phyloP scores from a whole-genome alignment of 2,113 vertebrate species.

The Pseudopodoces humilis region DNA sequence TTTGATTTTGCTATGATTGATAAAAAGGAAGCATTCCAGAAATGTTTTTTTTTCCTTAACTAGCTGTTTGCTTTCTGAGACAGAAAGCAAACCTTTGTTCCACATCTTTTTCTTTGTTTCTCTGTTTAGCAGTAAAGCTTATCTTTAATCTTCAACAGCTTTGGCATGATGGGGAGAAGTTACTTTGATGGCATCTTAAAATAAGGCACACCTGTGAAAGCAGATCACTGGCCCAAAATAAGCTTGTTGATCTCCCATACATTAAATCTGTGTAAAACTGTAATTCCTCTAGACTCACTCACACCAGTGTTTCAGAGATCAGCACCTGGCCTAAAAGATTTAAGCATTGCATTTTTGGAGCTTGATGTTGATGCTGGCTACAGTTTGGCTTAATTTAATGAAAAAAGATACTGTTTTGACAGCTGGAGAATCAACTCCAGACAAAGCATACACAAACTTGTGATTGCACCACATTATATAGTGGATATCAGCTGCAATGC shows the following conservation, averaged over 20 bases:
- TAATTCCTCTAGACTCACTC: neutral
- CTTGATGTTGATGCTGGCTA: conserved; percentile 28
- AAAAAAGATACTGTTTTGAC: conserved; percentile 34
- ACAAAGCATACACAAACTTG: neutral
- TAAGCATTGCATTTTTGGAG: neutral
- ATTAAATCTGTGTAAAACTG: neutral
- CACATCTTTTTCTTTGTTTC: neutral
- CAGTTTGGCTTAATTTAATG: neutral
- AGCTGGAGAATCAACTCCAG: conserved; percentile 31
- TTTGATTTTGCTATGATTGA: neutral
- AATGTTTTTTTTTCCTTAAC: neutral
- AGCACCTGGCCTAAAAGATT: neutral
- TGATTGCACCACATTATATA: neutral
- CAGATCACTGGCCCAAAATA: neutral
- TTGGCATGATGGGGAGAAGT: neutral
- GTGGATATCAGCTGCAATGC: conserved; percentile 24
- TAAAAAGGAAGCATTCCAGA: neutral
- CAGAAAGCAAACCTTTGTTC: neutral
- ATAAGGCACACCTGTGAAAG: neutral
- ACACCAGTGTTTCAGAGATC: neutral
- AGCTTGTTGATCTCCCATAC: neutral
- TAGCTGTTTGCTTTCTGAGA: neutral
- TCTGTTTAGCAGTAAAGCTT: neutral
- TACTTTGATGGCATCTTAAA: neutral
- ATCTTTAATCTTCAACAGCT: neutral